Conservation (phyloP, 2,797 vertebrate genomes). For the Premnoplex brunnescens region DNA sequence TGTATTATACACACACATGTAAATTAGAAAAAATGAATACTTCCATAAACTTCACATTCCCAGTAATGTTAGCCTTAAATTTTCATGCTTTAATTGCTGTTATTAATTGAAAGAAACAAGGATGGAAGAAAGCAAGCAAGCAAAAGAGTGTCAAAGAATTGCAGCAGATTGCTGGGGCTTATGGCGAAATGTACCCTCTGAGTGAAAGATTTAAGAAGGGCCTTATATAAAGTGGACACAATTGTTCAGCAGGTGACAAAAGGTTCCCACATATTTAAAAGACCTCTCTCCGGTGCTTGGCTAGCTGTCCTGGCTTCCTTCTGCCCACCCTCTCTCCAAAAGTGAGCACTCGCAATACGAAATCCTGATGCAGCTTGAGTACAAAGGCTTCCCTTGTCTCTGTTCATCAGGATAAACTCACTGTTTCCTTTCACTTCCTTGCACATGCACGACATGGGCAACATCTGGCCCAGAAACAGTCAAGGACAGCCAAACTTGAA, state of each 20-base stretch:
- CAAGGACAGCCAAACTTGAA: background rate
- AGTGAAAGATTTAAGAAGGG: background rate
- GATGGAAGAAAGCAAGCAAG: background rate
- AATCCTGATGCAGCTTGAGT: background rate
- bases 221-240: background rate
- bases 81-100: background rate
- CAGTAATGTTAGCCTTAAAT: background rate
- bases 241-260: background rate
- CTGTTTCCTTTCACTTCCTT: conserved; percentile 6
- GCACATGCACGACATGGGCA: background rate
- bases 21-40: background rate
- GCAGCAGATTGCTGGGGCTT: background rate
- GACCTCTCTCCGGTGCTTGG: background rate
- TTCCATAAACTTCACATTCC: background rate
- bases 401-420: background rate
- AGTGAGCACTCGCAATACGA: background rate
- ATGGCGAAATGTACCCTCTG: background rate
- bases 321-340: background rate
- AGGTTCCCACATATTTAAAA: background rate
- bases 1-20: background rate
- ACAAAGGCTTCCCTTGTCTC: conserved; percentile 1
- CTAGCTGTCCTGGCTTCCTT: background rate
- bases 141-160: background rate
- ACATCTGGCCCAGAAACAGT: background rate
- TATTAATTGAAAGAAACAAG: background rate